Percentiles rank a stretch among this genome's conserved stretches.
Conservation (phyloP, 1,140 invertebrate species). For the Trachymyrmex cornetzi region DNA sequence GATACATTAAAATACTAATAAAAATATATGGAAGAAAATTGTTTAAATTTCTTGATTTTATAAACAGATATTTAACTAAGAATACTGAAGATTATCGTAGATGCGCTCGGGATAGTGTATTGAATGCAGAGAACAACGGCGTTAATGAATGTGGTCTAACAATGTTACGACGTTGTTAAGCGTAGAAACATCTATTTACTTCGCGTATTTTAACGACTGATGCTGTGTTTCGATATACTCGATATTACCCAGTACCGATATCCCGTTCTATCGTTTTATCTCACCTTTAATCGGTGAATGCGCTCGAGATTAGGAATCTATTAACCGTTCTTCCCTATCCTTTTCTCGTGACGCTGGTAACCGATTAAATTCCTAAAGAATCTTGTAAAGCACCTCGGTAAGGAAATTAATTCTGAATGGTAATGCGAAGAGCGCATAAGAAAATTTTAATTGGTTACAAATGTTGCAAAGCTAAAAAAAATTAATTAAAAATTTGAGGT, state of each 20-base stretch:
- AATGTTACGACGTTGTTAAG: slow-evolving; percentile 20
- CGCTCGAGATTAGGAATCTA: slow-evolving; percentile 54
- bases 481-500: not conserved
- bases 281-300: slow-evolving; percentile 13
- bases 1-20: not conserved
- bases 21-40: not conserved
- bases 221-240: slow-evolving; percentile 20
- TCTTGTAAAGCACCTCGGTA: not conserved
- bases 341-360: not conserved
- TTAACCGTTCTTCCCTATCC: not conserved
- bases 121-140: slow-evolving; percentile 2
- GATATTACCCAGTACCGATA: slow-evolving; percentile 4
- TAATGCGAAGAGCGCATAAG: not conserved
- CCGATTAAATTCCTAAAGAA: slow-evolving; percentile 6
- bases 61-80: not conserved
- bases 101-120: not conserved
- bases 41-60: not conserved
- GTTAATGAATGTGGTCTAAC: slow-evolving; percentile 57
- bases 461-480: not conserved
- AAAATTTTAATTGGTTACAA: not conserved
- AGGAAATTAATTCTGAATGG: not conserved
- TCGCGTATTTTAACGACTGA: slow-evolving; percentile 30
- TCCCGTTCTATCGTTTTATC: slow-evolving; percentile 3
- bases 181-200: slow-evolving; percentile 9
- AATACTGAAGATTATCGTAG: slow-evolving; percentile 6